phyloP scores from a whole-genome alignment of 64 coral and sea anemone genomes.

The Montipora cactus region DNA sequence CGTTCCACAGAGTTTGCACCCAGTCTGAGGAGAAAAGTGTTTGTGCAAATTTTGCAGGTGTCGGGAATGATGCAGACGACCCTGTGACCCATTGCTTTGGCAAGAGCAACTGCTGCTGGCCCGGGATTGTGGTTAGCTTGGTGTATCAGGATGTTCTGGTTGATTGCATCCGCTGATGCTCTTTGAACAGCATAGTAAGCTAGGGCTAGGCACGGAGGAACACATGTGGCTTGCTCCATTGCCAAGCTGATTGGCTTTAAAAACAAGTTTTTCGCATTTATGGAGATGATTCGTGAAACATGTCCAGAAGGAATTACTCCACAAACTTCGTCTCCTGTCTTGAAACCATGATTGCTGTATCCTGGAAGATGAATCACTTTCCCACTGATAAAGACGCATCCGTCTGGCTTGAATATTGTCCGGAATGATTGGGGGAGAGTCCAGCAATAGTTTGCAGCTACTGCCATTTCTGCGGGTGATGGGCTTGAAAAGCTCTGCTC shows the following conservation, averaged over 20 bases:
- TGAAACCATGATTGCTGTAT: background rate
- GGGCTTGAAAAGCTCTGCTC: background rate
- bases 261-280: background rate
- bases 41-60: background rate
- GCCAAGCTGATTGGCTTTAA: slow-evolving; percentile 23
- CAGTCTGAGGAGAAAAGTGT: slow-evolving; percentile 12
- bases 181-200: slow-evolving; percentile 35
- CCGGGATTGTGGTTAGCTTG: slow-evolving; percentile 58
- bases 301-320: slow-evolving; percentile 19
- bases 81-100: slow-evolving; percentile 59
- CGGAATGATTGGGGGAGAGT: background rate
- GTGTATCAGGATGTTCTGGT: slow-evolving; percentile 42
- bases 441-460: slow-evolving; percentile 9
- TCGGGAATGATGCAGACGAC: slow-evolving; percentile 43
- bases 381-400: slow-evolving; percentile 25
- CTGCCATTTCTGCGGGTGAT: background rate
- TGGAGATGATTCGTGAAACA: background rate
- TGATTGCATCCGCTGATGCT: background rate
- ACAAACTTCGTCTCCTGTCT: slow-evolving; percentile 43
- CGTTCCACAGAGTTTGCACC: slow-evolving; percentile 24
- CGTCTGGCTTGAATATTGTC: background rate
- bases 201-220: slow-evolving; percentile 8
- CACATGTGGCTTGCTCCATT: slow-evolving; percentile 10
- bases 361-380: background rate
- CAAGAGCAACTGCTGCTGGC: slow-evolving; percentile 56